Evolutionary conservation across 1,140 invertebrate species (phyloP).

Genomic region (Tyrophagus putrescentiae): DNA sequence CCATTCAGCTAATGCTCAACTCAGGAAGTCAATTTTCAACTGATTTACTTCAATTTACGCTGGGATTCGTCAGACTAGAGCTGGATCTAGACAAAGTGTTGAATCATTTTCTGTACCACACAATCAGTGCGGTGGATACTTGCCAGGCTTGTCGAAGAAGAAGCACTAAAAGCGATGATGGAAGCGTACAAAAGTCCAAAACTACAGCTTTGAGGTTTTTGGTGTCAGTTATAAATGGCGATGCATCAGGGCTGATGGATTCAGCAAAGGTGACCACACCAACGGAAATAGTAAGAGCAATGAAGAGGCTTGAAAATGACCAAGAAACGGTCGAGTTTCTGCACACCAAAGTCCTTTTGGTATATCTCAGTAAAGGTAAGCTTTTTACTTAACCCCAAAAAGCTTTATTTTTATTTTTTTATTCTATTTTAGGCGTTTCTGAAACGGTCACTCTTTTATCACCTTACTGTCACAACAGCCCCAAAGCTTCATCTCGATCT

Average conservation of each 20-base stretch:
- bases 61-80: constrained; percentile 3
- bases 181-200: background rate
- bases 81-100: background rate
- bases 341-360: background rate
- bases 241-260: too few relatives aligned
- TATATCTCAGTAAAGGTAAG: background rate
- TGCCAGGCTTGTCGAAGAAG: background rate
- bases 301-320: background rate
- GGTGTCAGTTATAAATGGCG: background rate
- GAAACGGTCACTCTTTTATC: too few relatives aligned
- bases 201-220: background rate
- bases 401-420: background rate
- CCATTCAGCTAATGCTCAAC: constrained; percentile 25
- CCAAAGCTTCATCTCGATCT: background rate
- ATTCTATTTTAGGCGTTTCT: background rate
- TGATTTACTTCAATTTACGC: constrained; percentile 3
- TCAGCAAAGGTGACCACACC: background rate
- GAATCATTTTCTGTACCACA: background rate
- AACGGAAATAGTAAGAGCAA: background rate
- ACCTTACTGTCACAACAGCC: background rate
- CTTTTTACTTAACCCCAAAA: too few relatives aligned
- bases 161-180: background rate
- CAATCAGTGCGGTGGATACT: background rate
- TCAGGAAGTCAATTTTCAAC: background rate
- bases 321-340: background rate